Percentiles rank a stretch among this genome's conserved stretches.
phyloP scores from a whole-genome alignment of 2,888 invertebrate genomes.

The Girardia tigrina region DNA sequence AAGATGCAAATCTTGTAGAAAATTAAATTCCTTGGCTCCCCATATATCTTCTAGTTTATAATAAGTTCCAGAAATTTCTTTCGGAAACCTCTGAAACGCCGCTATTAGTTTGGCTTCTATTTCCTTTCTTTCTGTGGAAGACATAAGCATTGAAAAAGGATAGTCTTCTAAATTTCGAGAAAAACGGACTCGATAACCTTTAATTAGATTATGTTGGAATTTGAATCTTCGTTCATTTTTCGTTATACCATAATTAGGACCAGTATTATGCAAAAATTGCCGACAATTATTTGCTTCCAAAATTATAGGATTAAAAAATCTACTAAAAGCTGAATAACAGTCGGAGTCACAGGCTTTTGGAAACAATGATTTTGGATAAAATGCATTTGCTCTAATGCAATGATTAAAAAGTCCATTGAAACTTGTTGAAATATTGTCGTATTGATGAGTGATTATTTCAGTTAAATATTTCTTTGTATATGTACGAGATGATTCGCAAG shows the following conservation, averaged over 20 bases:
- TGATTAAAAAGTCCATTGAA: slow-evolving; percentile 1
- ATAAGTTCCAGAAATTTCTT: slow-evolving; percentile 14
- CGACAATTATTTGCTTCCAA: background rate
- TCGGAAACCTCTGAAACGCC: background rate
- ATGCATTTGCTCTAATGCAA: slow-evolving; percentile 29
- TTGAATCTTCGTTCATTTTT: background rate
- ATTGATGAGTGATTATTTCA: background rate
- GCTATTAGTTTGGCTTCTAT: slow-evolving; percentile 1
- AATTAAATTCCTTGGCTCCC: background rate
- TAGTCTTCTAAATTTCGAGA: slow-evolving; percentile 12
- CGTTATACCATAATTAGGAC: slow-evolving; percentile 6
- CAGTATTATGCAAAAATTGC: background rate
- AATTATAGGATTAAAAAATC: slow-evolving; percentile 27
- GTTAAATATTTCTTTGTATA: slow-evolving; percentile 28
- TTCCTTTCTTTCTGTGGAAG: background rate
- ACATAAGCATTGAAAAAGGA: slow-evolving; percentile 27
- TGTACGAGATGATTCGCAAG: background rate
- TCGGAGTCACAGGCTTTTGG: slow-evolving; percentile 21
- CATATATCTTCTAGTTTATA: background rate
- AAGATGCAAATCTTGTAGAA: background rate
- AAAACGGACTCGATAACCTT: background rate
- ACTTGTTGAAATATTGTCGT: background rate
- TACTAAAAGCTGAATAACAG: slow-evolving; percentile 1
- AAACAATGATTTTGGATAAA: slow-evolving; percentile 5
- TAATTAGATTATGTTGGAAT: slow-evolving; percentile 25